Evolutionary conservation across 2,797 vertebrate species (phyloP), one percentile per base, ranked within the genome.

Genomic region (Margarornis squamiger): DNA sequence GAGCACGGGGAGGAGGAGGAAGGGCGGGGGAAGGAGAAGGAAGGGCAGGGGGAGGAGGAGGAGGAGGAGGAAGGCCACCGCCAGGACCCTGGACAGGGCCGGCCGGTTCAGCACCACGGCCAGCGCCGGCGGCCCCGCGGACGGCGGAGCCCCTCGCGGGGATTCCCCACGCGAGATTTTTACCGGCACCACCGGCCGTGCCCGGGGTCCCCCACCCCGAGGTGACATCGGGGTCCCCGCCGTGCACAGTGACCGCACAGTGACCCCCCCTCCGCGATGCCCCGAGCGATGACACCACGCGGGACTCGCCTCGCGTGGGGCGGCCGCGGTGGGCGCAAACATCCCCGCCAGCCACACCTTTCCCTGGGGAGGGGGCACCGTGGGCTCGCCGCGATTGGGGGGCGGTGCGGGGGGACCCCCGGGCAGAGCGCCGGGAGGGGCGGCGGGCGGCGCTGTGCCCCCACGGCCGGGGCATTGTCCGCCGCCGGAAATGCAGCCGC

Each of bases 401-500:
- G 57, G 22, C 18, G 10, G 79, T 21, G 39, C 39, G 39, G 67
- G 41, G 65, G 34, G 15, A 45, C 24, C 49, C 67, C 68, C 57
- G 45, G 57, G 29, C 49, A 39, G 55, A 32, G 10, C 57, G 30
- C 29, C 77, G 71, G 63, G 75, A 39, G 85, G 80, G 81, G 91
- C 93, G 48, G 91, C 88, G 89, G 94, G 92, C 59, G 94, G 94
- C 92, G 92, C 94, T 93, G 92, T 92, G 71, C 89, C 89, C 89
- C 89, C 73, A 5, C 82, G 75, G 88, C 84, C 96, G 70, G 95
- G 97, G 94, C 96, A 97, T 97, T 97, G 98, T 98, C 98, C 97
- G 97, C 96, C 95, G 97, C 97, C 97, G 98, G 98, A 98, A 98
- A 98, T 97, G 96, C 88, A 97, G 97, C 97, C 97, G 95, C 96